phyloP scores from a whole-genome alignment of 2,888 invertebrate species.

The Nasonia oneida region DNA sequence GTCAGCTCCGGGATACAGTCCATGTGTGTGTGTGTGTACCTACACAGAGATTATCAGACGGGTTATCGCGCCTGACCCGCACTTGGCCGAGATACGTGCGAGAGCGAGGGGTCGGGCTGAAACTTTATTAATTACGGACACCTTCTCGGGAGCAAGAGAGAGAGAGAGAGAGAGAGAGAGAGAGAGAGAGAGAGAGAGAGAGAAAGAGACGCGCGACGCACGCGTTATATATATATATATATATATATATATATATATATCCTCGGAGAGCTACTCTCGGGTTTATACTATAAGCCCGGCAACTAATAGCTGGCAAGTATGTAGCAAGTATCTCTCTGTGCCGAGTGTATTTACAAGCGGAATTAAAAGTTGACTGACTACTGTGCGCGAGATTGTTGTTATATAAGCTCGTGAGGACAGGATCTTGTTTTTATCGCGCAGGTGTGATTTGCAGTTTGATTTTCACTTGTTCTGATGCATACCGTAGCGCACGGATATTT shows the following conservation, averaged over 20 bases:
- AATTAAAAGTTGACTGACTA: conserved; percentile 8
- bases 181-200: neutral
- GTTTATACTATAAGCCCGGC: conserved; percentile 30
- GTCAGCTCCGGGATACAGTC: neutral
- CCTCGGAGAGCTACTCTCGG: neutral
- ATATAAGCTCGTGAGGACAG: neutral
- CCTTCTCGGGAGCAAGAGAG: conserved; percentile 7
- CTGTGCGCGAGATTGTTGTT: neutral
- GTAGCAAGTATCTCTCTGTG: conserved; percentile 11
- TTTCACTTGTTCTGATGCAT: too few relatives aligned
- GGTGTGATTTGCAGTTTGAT: too few relatives aligned
- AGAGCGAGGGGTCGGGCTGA: conserved; percentile 25
- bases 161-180: neutral
- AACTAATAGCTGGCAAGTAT: conserved; percentile 43
- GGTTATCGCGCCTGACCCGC: neutral
- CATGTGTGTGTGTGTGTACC: neutral
- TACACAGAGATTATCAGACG: neutral
- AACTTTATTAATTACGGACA: conserved; percentile 63
- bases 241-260: neutral
- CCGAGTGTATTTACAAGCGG: conserved; percentile 37
- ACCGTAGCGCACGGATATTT: too few relatives aligned
- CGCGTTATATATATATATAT: neutral
- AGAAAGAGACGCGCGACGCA: conserved; percentile 15
- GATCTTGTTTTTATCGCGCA: too few relatives aligned
- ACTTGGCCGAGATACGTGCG: conserved; percentile 44